Conservation (phyloP, 1,140 invertebrate species). For the Calycopis cecrops region DNA sequence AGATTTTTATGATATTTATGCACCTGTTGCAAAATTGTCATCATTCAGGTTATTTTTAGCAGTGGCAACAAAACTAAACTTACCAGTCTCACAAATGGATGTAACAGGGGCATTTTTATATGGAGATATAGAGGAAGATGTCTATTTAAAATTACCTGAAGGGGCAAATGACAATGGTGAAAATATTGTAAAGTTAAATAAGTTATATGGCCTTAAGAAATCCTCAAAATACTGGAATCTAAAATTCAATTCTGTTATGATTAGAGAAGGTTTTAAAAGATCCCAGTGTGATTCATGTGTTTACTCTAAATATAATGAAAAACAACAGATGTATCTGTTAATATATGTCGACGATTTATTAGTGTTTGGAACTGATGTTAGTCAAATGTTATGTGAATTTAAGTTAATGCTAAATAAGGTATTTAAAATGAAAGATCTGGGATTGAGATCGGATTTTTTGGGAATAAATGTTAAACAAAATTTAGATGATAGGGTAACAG, state of each 20-base stretch:
- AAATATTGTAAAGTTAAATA: constrained; percentile 30
- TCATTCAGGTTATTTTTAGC: constrained; percentile 27
- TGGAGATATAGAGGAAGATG: constrained; percentile 28
- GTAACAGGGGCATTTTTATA: constrained; percentile 32
- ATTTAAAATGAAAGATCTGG: constrained; percentile 47
- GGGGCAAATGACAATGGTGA: constrained; percentile 18
- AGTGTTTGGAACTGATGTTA: constrained; percentile 24
- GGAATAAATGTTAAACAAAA: no score
- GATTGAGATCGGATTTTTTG: constrained; percentile 31
- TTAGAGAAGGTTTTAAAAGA: constrained; percentile 20
- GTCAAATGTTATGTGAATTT: constrained; percentile 26
- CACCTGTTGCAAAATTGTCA: constrained; percentile 30
- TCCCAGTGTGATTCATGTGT: constrained; percentile 27
- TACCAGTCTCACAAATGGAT: constrained; percentile 35
- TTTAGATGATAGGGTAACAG: constrained; percentile 29
- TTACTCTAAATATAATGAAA: constrained; percentile 20
- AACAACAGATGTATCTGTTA: constrained; percentile 23
- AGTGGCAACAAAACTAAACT: constrained; percentile 28
- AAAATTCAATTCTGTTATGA: constrained; percentile 28
- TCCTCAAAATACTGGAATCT: constrained; percentile 31
- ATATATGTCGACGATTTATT: constrained; percentile 50
- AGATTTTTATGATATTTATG: constrained; percentile 24
- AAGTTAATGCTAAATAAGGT: constrained; percentile 31
- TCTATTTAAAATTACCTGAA: constrained; percentile 28
- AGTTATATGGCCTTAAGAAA: constrained; percentile 30